Evolutionary conservation across 1,140 invertebrate genomes (phyloP), one percentile per base, ranked within the genome.

Genomic region (Hyposmocoma kahamanoa): DNA sequence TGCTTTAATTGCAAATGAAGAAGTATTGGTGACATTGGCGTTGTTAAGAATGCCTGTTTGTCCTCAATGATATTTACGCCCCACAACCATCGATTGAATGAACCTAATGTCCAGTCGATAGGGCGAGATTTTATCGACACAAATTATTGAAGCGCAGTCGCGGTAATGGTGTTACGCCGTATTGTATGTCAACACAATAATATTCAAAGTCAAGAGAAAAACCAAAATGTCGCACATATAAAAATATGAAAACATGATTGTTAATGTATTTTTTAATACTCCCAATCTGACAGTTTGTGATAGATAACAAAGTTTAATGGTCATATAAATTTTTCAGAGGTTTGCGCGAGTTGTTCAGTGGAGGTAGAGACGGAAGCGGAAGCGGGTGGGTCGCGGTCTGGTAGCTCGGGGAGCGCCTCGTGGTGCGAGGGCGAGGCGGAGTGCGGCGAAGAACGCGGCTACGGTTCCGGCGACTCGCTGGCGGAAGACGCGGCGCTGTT

Each of bases 401-500:
- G 82, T 62, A 88, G 88, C 77, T 79, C 83, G 68, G 69, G 86
- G 62, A 77, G 77, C 18, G 77, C 69, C 65, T 89, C 78, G 75
- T 89, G 79, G 88, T 88, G 71, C 50, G 88, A 88, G 62, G 80
- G 78, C 10, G 79, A 80, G 21, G 72, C 62, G 5, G 67, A 44
- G 5, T 65, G 67, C 48, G 81, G 68, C 1, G 85, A 87, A 53
- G 78, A 88, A 65, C 64, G 88, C 51, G 87, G 74, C 50, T 88
- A 89, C 66, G 88, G 87, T 55, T 87, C 87, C 46, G 88, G 71
- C 1, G 81, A 84, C 72, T 81, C 73, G 22, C 82, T 87, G 20
- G 86, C 71, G 24, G 88, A 89, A 47, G 88, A 89, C 68, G 88
- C 89, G 22, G 89, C 89, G 30, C 72, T 90, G 43, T 72, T 90